Conservation (phyloP, 2,113 vertebrate genomes). For the Tenebrosternarchus preto region DNA sequence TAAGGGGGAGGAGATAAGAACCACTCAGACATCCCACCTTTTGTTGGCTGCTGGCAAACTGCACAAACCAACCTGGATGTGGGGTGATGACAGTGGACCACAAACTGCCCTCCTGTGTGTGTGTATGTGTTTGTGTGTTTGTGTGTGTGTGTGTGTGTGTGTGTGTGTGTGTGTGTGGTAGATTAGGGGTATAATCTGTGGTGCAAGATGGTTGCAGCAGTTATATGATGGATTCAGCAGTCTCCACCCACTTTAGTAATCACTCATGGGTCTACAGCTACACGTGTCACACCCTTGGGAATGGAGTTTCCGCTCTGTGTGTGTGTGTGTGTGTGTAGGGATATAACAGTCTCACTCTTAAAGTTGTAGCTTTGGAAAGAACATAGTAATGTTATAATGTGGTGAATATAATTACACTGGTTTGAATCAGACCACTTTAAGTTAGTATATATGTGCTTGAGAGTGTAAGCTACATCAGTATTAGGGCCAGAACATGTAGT, state of each 20-base stretch:
- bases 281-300: neutral
- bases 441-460: too few species aligned
- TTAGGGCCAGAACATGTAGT: too few species aligned
- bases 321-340: conserved; percentile 13
- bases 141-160: conserved; percentile 14
- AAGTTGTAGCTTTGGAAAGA: too few species aligned
- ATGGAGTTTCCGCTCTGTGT: conserved; percentile 14
- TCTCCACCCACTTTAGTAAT: conserved; percentile 37
- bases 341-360: neutral
- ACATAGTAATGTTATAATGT: too few species aligned
- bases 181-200: conserved; percentile 50
- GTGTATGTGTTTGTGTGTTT: neutral
- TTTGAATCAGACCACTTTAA: too few species aligned
- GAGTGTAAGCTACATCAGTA: too few species aligned
- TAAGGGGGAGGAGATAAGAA: too few species aligned
- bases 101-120: neutral
- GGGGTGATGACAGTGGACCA: conserved; percentile 27
- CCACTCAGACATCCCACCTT: too few species aligned
- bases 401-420: too few species aligned
- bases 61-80: neutral
- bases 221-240: conserved; percentile 55
- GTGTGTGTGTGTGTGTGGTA: conserved; percentile 12
- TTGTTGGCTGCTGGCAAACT: neutral
- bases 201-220: conserved; percentile 35
- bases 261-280: neutral